Evolutionary conservation across 2,113 vertebrate genomes (phyloP).

Genomic region (Neodon shergylaensis): DNA sequence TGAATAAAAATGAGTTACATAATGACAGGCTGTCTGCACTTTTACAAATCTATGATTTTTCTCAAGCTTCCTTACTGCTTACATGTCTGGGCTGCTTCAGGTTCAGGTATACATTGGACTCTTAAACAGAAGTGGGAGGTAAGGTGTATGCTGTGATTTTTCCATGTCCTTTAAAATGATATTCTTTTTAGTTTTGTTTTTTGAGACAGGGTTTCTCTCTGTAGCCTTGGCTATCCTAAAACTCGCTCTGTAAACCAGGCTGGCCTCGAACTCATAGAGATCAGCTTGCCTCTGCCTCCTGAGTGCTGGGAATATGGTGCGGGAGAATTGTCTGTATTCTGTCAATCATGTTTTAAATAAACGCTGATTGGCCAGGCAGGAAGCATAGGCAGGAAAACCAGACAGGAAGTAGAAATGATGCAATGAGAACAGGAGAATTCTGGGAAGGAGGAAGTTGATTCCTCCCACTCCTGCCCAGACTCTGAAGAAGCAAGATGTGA

Average conservation of each 20-base stretch:
- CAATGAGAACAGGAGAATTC: no score
- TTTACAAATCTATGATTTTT: not conserved
- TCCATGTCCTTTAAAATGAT: not conserved
- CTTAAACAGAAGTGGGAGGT: not conserved
- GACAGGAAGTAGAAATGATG: no score
- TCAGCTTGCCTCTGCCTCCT: not conserved
- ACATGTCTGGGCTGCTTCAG: not conserved
- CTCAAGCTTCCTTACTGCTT: not conserved
- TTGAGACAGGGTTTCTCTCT: not conserved
- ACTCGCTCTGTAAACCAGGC: not conserved
- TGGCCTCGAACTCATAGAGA: not conserved
- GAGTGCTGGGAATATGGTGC: not conserved
- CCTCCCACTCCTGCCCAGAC: no score
- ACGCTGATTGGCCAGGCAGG: no score
- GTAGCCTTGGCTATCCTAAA: not conserved
- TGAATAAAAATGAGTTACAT: not conserved
- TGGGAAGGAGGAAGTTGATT: no score
- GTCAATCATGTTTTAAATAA: no score
- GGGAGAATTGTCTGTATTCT: no score
- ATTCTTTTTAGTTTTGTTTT: not conserved
- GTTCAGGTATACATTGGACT: not conserved
- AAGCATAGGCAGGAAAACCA: no score
- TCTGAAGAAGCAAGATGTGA: no score
- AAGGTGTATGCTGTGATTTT: not conserved
- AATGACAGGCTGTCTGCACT: not conserved